A percentile compares a stretch with the other conserved stretches of the same genome.
Conservation (phyloP, 2,797 vertebrate genomes). For the Lithobates pipiens region DNA sequence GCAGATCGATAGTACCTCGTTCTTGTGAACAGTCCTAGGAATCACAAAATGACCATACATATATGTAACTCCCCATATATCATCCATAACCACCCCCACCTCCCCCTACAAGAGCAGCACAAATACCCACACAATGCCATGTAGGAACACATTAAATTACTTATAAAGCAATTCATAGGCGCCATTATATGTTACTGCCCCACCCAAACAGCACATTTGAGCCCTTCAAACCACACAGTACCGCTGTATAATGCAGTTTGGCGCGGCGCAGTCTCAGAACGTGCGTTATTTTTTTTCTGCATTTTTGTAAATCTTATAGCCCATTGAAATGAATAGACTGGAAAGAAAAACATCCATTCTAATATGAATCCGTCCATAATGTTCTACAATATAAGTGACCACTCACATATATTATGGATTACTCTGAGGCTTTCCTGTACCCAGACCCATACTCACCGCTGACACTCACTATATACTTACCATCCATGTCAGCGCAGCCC, state of each 20-base stretch:
- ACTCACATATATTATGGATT: background rate
- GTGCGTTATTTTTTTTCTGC: no score
- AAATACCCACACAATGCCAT: background rate
- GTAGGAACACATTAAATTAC: background rate
- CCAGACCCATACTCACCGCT: constrained; percentile 13
- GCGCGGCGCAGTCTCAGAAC: no score
- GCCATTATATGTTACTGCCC: no score
- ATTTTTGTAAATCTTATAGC: no score
- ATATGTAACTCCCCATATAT: background rate
- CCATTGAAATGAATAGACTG: no score
- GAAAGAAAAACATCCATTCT: accelerated
- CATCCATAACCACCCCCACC: background rate
- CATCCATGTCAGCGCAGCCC: background rate
- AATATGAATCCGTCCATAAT: no score
- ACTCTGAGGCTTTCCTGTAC: background rate
- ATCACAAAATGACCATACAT: constrained; percentile 28
- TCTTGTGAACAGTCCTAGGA: constrained; percentile 8
- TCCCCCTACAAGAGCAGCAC: background rate
- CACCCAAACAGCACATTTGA: no score
- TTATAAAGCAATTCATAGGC: background rate
- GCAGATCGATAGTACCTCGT: background rate
- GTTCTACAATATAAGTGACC: background rate
- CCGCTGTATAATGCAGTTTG: no score
- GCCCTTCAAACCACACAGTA: no score
- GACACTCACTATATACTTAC: background rate